Evolutionary conservation across 2,113 vertebrate genomes (phyloP).

Genomic region (Dipodomys ordii): DNA sequence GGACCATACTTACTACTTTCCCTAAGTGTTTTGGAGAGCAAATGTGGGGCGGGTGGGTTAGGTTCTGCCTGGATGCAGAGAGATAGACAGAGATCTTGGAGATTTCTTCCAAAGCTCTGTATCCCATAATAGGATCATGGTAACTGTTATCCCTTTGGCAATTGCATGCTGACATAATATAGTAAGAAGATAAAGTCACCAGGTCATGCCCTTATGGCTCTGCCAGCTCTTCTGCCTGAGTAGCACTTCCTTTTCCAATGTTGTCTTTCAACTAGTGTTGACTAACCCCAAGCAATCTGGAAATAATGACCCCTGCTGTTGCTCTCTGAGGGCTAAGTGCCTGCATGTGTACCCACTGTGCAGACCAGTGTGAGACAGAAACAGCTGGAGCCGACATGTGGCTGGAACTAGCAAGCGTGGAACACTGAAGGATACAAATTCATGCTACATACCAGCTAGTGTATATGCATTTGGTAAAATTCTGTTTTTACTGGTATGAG

Average conservation of each 20-base stretch:
- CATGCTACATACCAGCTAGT: neutral
- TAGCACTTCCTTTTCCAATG: neutral
- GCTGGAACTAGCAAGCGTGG: neutral
- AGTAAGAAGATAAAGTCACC: conserved; percentile 16
- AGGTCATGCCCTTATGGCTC: neutral
- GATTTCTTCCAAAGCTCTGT: neutral
- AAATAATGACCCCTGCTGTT: neutral
- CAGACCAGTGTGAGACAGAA: neutral
- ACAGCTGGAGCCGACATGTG: neutral
- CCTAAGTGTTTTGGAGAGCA: neutral
- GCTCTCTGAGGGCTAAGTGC: neutral
- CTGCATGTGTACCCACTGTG: neutral
- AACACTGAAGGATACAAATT: neutral
- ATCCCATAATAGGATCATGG: neutral
- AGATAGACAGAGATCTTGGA: neutral
- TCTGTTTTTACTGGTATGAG: neutral
- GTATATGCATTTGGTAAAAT: neutral
- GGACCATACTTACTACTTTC: neutral
- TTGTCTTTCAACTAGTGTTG: neutral
- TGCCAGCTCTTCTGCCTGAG: neutral
- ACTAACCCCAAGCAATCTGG: neutral
- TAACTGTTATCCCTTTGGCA: neutral
- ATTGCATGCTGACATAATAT: neutral
- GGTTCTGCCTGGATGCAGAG: neutral
- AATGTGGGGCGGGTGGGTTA: neutral